A percentile compares a stretch with the other conserved stretches of the same genome.
Evolutionary conservation across 2,113 vertebrate species (phyloP).

Genomic region (Daboia siamensis): DNA sequence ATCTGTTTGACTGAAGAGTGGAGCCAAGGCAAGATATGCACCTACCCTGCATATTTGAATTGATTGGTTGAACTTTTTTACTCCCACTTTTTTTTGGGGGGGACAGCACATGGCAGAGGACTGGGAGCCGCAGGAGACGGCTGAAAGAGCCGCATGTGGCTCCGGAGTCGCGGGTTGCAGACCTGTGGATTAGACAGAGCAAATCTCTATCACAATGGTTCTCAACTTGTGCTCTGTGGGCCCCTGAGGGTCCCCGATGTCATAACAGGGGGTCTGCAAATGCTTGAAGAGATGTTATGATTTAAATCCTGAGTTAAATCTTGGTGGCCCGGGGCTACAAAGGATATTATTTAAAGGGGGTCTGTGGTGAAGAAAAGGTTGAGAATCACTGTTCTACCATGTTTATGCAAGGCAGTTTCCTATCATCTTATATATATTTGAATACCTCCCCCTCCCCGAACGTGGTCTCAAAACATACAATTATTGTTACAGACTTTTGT

Average conservation of each 20-base stretch:
- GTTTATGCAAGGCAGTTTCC: neutral
- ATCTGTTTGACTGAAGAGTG: too few species aligned
- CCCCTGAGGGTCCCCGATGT: fast-evolving
- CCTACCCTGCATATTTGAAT: too few species aligned
- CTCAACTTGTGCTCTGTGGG: neutral
- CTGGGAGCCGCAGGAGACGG: too few species aligned
- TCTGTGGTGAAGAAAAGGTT: neutral
- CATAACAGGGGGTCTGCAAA: neutral
- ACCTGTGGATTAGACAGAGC: neutral
- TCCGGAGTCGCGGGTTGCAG: too few species aligned
- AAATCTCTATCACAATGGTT: neutral
- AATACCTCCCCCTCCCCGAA: neutral
- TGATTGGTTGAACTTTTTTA: too few species aligned
- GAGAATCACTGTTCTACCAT: neutral
- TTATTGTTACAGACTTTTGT: neutral
- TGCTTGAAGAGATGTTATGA: neutral
- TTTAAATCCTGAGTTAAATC: neutral
- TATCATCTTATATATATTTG: neutral
- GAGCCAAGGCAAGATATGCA: too few species aligned
- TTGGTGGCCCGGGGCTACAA: neutral
- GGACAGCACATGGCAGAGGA: too few species aligned
- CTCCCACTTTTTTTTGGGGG: too few species aligned
- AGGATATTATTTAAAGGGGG: neutral
- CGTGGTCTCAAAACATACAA: neutral
- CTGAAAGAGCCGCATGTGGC: too few species aligned